A percentile compares a stretch with the other conserved stretches of the same genome.
Evolutionary conservation across 2,888 invertebrate genomes (phyloP).

Genomic region (Adelognathus sp.): DNA sequence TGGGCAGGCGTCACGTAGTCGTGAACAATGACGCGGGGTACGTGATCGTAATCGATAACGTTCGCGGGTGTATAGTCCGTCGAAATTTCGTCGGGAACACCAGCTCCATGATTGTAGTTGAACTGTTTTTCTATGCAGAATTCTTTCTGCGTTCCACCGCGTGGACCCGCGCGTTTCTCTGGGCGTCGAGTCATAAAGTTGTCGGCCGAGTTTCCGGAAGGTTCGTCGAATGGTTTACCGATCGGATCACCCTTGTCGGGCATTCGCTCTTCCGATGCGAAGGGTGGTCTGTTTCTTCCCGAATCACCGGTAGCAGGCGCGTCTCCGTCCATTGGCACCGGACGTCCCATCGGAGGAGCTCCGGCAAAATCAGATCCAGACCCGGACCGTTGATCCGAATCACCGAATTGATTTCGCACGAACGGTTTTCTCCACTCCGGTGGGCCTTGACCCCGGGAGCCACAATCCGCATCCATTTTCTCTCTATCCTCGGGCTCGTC

Average conservation of each 20-base stretch:
- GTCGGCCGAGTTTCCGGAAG: not conserved
- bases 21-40: constrained; percentile 61
- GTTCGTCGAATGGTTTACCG: constrained; percentile 19
- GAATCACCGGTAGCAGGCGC: not conserved
- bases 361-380: constrained; percentile 4
- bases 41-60: constrained; percentile 76
- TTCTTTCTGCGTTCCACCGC: constrained; percentile 63
- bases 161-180: constrained; percentile 43
- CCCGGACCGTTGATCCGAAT: constrained; percentile 44
- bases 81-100: constrained; percentile 60
- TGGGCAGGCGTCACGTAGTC: constrained; percentile 71
- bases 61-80: constrained; percentile 72
- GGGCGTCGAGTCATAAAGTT: constrained; percentile 31
- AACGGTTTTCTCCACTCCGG: constrained; percentile 51
- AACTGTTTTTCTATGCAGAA: constrained; percentile 77
- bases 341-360: not conserved
- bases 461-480: not conserved
- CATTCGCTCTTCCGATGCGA: not conserved
- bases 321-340: not conserved
- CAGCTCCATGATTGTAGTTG: constrained; percentile 78
- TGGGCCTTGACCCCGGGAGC: not conserved
- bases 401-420: constrained; percentile 49
- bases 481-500: constrained; percentile 15
- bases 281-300: not conserved
- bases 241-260: not conserved